Evolutionary conservation across 2,113 vertebrate species (phyloP).

Genomic region (Lophius piscatorius): DNA sequence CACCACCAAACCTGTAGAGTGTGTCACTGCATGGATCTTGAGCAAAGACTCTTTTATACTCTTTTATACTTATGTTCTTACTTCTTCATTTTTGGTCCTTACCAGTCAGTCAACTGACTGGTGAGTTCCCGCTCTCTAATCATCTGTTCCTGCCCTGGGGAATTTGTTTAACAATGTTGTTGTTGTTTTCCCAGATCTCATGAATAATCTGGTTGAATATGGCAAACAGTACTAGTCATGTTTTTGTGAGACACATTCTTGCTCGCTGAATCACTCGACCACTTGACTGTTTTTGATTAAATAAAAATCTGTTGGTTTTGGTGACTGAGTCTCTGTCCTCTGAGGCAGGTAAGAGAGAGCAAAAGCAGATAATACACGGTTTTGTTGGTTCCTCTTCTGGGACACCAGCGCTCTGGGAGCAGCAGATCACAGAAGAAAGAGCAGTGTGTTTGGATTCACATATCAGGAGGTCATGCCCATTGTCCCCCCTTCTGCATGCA

Average conservation of each 20-base stretch:
- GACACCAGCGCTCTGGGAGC: neutral
- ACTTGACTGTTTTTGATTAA: neutral
- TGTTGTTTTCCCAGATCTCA: neutral
- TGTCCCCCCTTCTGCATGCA: neutral
- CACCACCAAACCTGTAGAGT: too few relatives aligned
- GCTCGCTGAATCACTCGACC: neutral
- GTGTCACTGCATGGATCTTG: too few relatives aligned
- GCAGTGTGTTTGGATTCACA: neutral
- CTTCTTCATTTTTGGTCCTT: too few relatives aligned
- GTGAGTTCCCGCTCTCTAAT: neutral
- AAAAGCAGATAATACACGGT: neutral
- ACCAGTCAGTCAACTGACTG: neutral
- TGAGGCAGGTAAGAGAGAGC: constrained; percentile 13
- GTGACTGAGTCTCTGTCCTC: neutral
- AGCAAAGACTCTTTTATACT: too few relatives aligned
- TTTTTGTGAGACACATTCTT: neutral
- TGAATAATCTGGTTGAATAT: neutral
- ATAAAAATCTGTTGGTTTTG: neutral
- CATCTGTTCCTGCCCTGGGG: neutral
- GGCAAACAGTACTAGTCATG: too few relatives aligned
- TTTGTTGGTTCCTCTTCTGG: constrained; percentile 2
- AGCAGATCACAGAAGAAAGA: constrained; percentile 16
- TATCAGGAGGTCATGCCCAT: constrained; percentile 16
- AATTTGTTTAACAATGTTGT: neutral
- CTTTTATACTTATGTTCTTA: too few relatives aligned